Base-by-base conservation (phyloP, 2,888 invertebrate genomes). In the Agonopterix alstromeriana region DNA sequence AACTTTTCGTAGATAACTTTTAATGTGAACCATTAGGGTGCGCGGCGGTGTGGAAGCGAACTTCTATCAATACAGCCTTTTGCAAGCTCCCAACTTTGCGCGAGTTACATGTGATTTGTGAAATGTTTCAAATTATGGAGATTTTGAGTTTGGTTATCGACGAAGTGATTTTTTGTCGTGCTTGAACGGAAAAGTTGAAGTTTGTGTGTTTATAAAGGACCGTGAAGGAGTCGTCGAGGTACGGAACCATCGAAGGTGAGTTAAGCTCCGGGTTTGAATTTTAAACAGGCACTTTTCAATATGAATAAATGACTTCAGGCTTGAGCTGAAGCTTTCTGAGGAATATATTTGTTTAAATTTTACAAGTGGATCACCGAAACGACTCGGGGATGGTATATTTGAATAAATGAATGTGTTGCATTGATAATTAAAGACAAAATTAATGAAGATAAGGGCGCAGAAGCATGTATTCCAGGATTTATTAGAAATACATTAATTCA, bases 91-190 rank as follows among this genome's bases (percentile, higher is more conserved):
- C 61, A 63, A 60, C 63, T 65, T 61, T 59, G 60, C 60, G 61
- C 60, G 59, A 67, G 69, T 70, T 71, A 60, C 72, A 70, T 75
- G 77, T 77, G 76, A 77, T 74, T 67, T 76, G 78, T 76, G 75
- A 82, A 82, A 77, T 85, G 82, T 73, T 72, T 66, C 64, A 63
- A 71, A 73, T 77, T 72, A 77, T 77, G 78, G 63, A 68, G 69
- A 73, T 78, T 71, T 68, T 60, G 63, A 67, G 68, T 72, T 74
- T 70, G 61, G 58, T 65, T 68, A 66, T 67, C 64, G 62, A 63
- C 62, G 61, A 70, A 63, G 79, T 82, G 80, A 69, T 77, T 78
- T 73, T 65, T 70, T 72, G 63, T 60, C 67, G 79, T 78, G 74
- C 61, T 58, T 71, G 38, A 38, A 10, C 38, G 38, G 11, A 10